Percentiles rank a stretch among this genome's conserved stretches.
phyloP scores from a whole-genome alignment of 2,888 invertebrate species.

The Augochlorella aurata region DNA sequence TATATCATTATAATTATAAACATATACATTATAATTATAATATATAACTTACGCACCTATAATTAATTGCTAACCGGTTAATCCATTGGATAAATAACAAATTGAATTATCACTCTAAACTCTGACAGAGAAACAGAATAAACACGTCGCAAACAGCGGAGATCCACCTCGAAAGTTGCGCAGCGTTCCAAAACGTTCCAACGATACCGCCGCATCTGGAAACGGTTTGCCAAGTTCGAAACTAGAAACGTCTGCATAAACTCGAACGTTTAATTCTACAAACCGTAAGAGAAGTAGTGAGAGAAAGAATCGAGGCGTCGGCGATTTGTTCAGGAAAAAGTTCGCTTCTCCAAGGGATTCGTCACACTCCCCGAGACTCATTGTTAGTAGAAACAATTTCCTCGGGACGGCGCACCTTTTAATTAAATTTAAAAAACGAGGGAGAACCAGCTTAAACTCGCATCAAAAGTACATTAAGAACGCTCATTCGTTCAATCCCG shows the following conservation, averaged over 20 bases:
- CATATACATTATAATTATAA: no score
- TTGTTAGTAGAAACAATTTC: conserved; percentile 8
- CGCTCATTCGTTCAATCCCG: conserved; percentile 19
- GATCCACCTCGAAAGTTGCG: no score
- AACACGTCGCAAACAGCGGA: no score
- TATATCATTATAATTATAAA: no score
- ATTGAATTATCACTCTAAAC: no score
- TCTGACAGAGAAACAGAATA: no score
- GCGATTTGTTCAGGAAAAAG: neutral
- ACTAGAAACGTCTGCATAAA: neutral
- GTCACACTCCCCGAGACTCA: neutral
- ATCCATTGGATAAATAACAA: no score
- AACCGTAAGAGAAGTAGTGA: neutral
- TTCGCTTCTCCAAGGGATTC: neutral
- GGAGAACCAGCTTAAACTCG: conserved; percentile 12
- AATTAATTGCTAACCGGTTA: no score
- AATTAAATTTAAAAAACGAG: conserved; percentile 8
- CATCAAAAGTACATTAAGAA: conserved; percentile 35
- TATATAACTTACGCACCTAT: no score
- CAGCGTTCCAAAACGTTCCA: no score
- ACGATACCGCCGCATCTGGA: no score
- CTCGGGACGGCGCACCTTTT: neutral
- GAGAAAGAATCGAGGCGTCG: neutral
- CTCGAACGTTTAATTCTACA: neutral
- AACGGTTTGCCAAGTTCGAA: no score